Evolutionary conservation across 2,888 invertebrate species (phyloP).

Genomic region (Tetragonula carbonaria): DNA sequence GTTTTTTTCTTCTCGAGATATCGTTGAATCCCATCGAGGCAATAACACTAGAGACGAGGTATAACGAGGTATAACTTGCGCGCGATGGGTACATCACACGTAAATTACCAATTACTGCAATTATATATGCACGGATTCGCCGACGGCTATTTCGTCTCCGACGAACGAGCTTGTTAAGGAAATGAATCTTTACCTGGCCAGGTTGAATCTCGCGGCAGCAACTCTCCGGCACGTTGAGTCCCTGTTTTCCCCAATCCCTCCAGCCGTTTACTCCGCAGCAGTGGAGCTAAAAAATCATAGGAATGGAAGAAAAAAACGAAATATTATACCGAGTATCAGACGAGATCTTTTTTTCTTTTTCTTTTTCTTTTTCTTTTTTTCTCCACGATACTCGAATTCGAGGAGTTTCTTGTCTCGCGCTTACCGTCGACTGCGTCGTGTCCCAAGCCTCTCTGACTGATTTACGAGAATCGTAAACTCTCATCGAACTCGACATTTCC

Average conservation of each 20-base stretch:
- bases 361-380: too few relatives aligned
- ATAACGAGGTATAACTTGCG: neutral
- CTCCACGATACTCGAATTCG: neutral
- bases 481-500: constrained; percentile 91
- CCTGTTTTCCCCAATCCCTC: constrained; percentile 89
- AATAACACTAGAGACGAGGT: constrained; percentile 18
- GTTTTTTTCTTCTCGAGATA: neutral
- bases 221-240: constrained; percentile 88
- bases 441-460: constrained; percentile 94
- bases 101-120: constrained; percentile 45
- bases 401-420: neutral
- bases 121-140: constrained; percentile 26
- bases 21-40: constrained; percentile 37
- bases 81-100: neutral
- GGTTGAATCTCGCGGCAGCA: constrained; percentile 88
- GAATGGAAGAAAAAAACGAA: constrained; percentile 20
- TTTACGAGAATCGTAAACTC: constrained; percentile 89
- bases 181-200: constrained; percentile 84
- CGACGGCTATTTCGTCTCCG: constrained; percentile 23
- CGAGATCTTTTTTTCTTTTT: neutral
- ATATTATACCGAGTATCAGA: constrained; percentile 3
- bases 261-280: constrained; percentile 93
- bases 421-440: constrained; percentile 90
- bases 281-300: constrained; percentile 86
- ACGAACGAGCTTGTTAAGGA: constrained; percentile 43